These are phyloP conservation scores for Pegea sp. DNA, from an alignment of 23 tunicate species.

Conservation along the genomic window DNA sequence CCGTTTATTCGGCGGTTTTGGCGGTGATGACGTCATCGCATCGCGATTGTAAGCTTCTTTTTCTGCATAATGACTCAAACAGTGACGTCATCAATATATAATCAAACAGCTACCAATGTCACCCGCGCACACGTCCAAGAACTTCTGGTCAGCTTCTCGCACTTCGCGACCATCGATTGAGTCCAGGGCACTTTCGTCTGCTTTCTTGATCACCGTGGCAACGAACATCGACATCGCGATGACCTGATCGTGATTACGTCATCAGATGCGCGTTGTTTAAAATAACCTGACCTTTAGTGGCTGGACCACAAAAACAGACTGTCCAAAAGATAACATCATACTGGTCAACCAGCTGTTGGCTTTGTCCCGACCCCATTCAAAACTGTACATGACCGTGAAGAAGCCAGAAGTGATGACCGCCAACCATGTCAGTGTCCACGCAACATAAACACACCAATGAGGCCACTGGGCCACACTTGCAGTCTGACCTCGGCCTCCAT, in stretches of 20 bases:
- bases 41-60: too few relatives aligned
- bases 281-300: constrained; percentile 58
- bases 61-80: too few relatives aligned
- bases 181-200: constrained; percentile 57
- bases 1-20: constrained; percentile 83
- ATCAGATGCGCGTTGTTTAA: not conserved
- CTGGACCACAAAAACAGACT: constrained; percentile 69
- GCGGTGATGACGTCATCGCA: constrained; percentile 20
- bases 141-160: constrained; percentile 56
- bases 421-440: constrained; percentile 55
- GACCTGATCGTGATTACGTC: constrained; percentile 20
- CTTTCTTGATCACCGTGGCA: constrained; percentile 63
- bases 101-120: constrained; percentile 19
- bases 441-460: constrained; percentile 62
- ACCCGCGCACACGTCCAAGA: constrained; percentile 60
- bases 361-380: constrained; percentile 88
- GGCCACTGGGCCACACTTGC: constrained; percentile 50
- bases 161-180: constrained; percentile 61
- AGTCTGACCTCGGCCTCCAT: not conserved
- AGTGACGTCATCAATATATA: not conserved
- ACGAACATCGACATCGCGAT: constrained; percentile 58
- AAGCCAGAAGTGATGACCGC: constrained; percentile 65
- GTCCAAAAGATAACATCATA: constrained; percentile 92
- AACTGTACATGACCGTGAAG: constrained; percentile 83
- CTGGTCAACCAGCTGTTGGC: constrained; percentile 80